Percentiles rank a stretch among this genome's conserved stretches.
These are phyloP conservation scores for Fistularia commersonii DNA, from an alignment of 2,797 vertebrate genomes.

Conservation along the genomic window DNA sequence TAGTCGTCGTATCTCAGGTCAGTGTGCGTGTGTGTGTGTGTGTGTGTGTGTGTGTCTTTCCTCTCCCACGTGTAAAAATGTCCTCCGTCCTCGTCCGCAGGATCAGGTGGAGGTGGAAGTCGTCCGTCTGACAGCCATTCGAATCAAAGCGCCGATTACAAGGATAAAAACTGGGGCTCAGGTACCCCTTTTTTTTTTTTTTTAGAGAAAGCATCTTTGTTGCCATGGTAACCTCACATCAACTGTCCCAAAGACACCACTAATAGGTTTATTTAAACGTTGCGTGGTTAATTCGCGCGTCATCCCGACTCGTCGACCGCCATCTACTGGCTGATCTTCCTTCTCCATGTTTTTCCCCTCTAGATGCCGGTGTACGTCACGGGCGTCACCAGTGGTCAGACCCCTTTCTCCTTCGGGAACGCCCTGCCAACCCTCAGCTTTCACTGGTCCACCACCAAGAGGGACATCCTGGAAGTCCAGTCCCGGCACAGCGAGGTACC, in stretches of 20 bases:
- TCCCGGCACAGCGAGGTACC: conserved; percentile 87
- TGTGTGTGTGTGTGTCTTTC: background rate
- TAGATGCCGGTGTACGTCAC: conserved; percentile 96
- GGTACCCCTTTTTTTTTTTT: conserved; percentile 69
- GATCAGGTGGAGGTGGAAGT: conserved; percentile 93
- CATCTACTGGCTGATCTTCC: background rate
- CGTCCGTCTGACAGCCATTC: conserved; percentile 82
- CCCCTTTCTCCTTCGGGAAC: conserved; percentile 91
- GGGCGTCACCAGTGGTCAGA: conserved; percentile 88
- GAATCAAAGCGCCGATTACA: conserved; percentile 88
- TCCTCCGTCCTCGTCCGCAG: conserved; percentile 65
- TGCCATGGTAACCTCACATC: background rate
- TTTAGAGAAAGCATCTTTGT: background rate
- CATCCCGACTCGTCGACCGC: too few relatives aligned
- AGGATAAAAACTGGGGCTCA: conserved; percentile 87
- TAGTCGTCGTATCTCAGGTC: conserved; percentile 85
- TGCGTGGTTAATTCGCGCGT: too few relatives aligned
- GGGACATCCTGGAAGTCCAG: conserved; percentile 86
- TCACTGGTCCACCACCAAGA: conserved; percentile 93
- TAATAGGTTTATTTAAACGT: too few relatives aligned
- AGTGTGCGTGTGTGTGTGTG: background rate
- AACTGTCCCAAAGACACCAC: too few relatives aligned
- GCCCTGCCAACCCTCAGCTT: conserved; percentile 85
- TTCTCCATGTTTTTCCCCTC: conserved; percentile 1
- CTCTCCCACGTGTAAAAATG: background rate